Conservation (phyloP, 1,140 invertebrate species). For the Glossosoma conforme region DNA sequence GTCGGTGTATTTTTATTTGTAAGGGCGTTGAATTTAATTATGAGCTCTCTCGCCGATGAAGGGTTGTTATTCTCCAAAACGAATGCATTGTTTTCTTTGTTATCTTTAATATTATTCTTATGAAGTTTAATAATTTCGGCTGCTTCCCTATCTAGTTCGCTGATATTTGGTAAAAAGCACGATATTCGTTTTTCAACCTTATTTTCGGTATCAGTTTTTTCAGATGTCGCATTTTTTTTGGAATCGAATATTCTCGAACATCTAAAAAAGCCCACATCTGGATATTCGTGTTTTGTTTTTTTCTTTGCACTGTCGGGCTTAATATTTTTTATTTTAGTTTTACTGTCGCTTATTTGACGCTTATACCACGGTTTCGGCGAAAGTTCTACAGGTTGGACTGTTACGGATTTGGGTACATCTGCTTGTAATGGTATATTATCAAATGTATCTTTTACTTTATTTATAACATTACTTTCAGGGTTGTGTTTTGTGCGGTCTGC, state of each 20-base stretch:
- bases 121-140: slow-evolving; percentile 61
- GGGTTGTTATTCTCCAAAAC: slow-evolving; percentile 14
- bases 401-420: background rate
- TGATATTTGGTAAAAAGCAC: slow-evolving; percentile 67
- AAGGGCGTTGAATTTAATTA: slow-evolving; percentile 27
- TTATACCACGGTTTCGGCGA: slow-evolving; percentile 64
- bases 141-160: slow-evolving; percentile 73
- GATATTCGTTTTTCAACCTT: slow-evolving; percentile 32
- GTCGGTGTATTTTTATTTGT: too few species aligned
- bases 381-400: slow-evolving; percentile 35
- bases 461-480: slow-evolving; percentile 11
- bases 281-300: slow-evolving; percentile 29
- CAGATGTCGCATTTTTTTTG: slow-evolving; percentile 31
- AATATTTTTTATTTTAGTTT: slow-evolving; percentile 34
- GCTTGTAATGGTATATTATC: background rate
- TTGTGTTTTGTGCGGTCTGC: too few species aligned
- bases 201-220: slow-evolving; percentile 16
- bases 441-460: slow-evolving; percentile 1
- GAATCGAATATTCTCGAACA: slow-evolving; percentile 38
- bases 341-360: slow-evolving; percentile 35
- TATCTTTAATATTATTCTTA: slow-evolving; percentile 16
- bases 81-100: slow-evolving; percentile 6
- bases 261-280: slow-evolving; percentile 35
- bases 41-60: slow-evolving; percentile 26
- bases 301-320: slow-evolving; percentile 30